Evolutionary conservation across 1,140 invertebrate species (phyloP).

Genomic region (Caenorhabditis briggsae): DNA sequence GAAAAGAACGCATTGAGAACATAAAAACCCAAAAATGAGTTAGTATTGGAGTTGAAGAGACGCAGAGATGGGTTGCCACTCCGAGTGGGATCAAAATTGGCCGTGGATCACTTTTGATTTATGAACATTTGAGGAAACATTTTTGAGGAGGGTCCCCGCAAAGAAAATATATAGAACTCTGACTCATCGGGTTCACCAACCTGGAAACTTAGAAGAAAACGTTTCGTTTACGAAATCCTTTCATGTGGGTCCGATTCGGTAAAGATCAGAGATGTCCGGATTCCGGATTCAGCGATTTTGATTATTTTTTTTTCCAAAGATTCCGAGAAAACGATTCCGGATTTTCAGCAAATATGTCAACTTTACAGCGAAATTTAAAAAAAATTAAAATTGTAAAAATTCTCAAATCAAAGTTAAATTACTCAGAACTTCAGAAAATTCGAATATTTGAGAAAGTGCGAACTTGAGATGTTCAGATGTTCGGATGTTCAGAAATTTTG

Average conservation of each 20-base stretch:
- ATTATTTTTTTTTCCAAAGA: too few species aligned
- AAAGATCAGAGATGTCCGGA: too few species aligned
- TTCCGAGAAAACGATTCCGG: too few species aligned
- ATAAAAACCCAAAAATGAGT: background rate
- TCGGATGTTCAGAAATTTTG: too few species aligned
- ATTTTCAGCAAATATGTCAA: too few species aligned
- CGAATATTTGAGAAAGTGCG: too few species aligned
- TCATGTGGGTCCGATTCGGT: background rate
- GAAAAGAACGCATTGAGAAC: conserved; percentile 7
- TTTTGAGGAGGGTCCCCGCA: background rate
- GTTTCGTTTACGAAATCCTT: background rate
- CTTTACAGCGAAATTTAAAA: too few species aligned
- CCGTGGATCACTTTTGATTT: conserved; percentile 50
- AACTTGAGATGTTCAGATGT: too few species aligned
- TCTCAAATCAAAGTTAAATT: too few species aligned
- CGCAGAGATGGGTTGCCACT: background rate
- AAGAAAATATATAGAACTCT: background rate
- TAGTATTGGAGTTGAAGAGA: background rate
- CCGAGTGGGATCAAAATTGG: conserved; percentile 34
- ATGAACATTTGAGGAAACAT: conserved; percentile 51
- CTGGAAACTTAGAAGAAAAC: background rate
- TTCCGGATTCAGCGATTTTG: too few species aligned
- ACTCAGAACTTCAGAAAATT: too few species aligned
- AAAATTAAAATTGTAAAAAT: too few species aligned
- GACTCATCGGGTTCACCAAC: conserved; percentile 3